Evolutionary conservation across 2,113 vertebrate genomes (phyloP), one percentile per base, ranked within the genome.

Genomic region (Syrmaticus mikado): DNA sequence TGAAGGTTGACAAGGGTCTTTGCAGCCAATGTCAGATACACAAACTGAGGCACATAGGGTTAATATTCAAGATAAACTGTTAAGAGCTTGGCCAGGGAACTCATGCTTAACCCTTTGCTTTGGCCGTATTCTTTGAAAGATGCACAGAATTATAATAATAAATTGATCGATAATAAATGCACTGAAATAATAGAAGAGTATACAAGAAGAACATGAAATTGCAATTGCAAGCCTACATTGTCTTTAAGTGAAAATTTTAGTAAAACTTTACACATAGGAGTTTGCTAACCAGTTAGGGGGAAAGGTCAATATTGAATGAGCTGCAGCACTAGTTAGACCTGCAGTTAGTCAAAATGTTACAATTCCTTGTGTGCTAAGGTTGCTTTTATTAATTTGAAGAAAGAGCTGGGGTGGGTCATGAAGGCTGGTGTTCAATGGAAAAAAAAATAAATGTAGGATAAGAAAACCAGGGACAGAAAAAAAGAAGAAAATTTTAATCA

Each of bases 171-270:
- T 81, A 67, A 67, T 32, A 68, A 86, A 40, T 34, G 65, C 24
- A 90, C 82, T 64, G 40, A 79, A 65, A 25, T 28, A 53, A 30
- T 73, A 40, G 65, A 76, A 66, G 43, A 68, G 2, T 0, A 78
- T 8, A 1, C 48, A 50, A 22, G 48, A 52, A 57, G 36, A 18
- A 11, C 0, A 0, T 66, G 8, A n/a, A n/a, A n/a, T n/a, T n/a
- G n/a, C n/a, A n/a, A n/a, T 60, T 34, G 38, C 32, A 82, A 32
- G 12, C 5, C 4, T 36, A 55, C 15, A 6, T 22, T 66, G 25
- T 71, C 61, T 72, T 60, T 25, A 8, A 76, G 17, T 21, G 32
- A 87, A 60, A n/a, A 71, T 91, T 87, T 85, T 30, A 60, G 32
- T 79, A 77, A 82, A 87, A 71, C 32, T 27, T 58, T 50, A 38